Percentiles rank a stretch among this genome's conserved stretches.
Evolutionary conservation across 2,797 vertebrate genomes (phyloP).

Genomic region (Chaenodraco wilsoni): DNA sequence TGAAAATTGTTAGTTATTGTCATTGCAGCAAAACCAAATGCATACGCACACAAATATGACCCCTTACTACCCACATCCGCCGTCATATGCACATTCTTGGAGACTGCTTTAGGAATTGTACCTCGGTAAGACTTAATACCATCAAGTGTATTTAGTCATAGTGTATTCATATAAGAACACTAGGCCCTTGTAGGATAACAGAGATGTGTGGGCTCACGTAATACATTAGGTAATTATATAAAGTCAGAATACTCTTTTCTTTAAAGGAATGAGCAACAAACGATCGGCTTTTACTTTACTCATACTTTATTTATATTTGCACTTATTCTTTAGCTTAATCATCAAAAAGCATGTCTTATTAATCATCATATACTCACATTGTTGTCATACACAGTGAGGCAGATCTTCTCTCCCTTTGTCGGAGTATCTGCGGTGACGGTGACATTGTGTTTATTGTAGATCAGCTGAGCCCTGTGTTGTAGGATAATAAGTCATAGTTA

Average conservation of each 20-base stretch:
- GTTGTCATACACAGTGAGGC: slow-evolving; percentile 48
- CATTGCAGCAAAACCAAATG: background rate
- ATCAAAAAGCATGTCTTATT: background rate
- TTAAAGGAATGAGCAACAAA: background rate
- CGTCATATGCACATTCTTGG: background rate
- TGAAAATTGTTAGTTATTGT: slow-evolving; percentile 1
- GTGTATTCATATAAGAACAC: background rate
- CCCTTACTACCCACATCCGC: background rate
- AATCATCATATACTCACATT: slow-evolving; percentile 21
- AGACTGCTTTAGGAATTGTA: background rate
- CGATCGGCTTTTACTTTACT: background rate
- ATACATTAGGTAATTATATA: background rate
- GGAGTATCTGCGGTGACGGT: slow-evolving; percentile 66
- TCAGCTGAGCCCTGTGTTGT: slow-evolving; percentile 35
- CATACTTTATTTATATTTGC: too few species aligned
- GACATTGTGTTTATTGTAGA: slow-evolving; percentile 74
- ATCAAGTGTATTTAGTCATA: background rate
- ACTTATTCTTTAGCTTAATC: background rate
- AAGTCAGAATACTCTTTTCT: background rate
- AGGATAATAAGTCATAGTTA: background rate
- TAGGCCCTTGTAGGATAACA: background rate
- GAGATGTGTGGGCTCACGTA: background rate
- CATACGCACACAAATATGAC: background rate
- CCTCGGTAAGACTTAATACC: background rate
- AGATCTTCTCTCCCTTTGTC: slow-evolving; percentile 63